phyloP scores from a whole-genome alignment of 1,140 invertebrate genomes.

The Scaptomyza montana region DNA sequence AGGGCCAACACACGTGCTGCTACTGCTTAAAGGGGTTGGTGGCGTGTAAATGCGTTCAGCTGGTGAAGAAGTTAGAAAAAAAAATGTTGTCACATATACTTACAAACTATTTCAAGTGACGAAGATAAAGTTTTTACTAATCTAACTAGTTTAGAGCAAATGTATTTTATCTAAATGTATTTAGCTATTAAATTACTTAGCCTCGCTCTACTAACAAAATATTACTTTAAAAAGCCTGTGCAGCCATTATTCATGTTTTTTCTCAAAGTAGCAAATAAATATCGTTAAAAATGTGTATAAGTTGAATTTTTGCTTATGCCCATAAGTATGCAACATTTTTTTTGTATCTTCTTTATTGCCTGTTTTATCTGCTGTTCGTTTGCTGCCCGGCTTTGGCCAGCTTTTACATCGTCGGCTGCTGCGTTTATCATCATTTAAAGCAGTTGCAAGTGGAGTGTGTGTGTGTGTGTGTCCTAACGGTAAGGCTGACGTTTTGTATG shows the following conservation, averaged over 20 bases:
- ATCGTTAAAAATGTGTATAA: background rate
- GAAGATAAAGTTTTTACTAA: background rate
- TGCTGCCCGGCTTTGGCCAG: constrained; percentile 1
- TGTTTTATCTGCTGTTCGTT: constrained; percentile 1
- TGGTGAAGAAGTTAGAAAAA: background rate
- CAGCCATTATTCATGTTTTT: too few relatives aligned
- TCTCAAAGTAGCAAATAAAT: too few relatives aligned
- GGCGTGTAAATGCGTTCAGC: background rate
- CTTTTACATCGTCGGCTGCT: constrained; percentile 29
- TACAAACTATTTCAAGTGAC: background rate
- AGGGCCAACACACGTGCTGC: constrained; percentile 60
- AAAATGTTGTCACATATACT: background rate
- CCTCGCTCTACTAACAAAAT: too few relatives aligned
- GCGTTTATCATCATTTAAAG: constrained; percentile 47
- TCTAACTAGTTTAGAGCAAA: background rate
- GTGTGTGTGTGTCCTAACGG: constrained; percentile 28
- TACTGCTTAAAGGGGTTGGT: background rate
- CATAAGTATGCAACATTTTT: constrained; percentile 34
- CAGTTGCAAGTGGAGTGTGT: background rate
- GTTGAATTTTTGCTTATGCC: constrained; percentile 12
- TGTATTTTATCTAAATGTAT: background rate
- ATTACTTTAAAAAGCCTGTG: too few relatives aligned
- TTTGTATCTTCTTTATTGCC: constrained; percentile 8
- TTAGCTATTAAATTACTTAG: too few relatives aligned
- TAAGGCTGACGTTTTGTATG: constrained; percentile 47